Evolutionary conservation across 2,888 invertebrate species (phyloP).

Genomic region (Lochmaea crataegi): DNA sequence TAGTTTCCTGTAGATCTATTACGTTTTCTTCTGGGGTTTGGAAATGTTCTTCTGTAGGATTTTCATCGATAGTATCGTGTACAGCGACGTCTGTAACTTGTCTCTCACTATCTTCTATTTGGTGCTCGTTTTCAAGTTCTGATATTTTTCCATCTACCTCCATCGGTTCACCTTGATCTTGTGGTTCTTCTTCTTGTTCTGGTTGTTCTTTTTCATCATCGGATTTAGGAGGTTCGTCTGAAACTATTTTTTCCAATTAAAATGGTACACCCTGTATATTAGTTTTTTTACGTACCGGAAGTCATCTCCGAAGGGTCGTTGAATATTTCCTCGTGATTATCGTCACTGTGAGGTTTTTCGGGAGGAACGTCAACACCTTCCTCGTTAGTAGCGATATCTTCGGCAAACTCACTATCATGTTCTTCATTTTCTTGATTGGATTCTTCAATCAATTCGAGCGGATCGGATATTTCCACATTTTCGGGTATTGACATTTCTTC

Average conservation of each 20-base stretch:
- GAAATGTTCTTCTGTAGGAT: not conserved
- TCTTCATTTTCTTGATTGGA: not conserved
- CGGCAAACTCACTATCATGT: not conserved
- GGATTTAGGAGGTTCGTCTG: not conserved
- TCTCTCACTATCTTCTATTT: slow-evolving; percentile 1
- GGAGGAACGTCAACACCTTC: slow-evolving; percentile 33
- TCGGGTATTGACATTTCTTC: not conserved
- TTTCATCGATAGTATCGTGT: not conserved
- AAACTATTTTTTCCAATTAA: not conserved
- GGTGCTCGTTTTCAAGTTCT: slow-evolving; percentile 1
- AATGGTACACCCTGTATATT: not conserved
- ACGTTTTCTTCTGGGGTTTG: slow-evolving; percentile 7
- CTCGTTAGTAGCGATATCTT: not conserved
- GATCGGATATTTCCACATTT: not conserved
- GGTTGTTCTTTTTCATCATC: slow-evolving; percentile 6
- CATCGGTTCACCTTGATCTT: slow-evolving; percentile 44
- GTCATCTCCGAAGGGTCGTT: not conserved
- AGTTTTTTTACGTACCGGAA: not conserved
- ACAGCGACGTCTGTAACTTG: slow-evolving; percentile 2
- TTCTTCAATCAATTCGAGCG: not conserved
- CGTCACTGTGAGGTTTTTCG: slow-evolving; percentile 7
- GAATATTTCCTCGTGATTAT: not conserved
- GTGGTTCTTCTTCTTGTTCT: slow-evolving; percentile 6
- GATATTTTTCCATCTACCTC: slow-evolving; percentile 47
- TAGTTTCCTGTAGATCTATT: not conserved